Evolutionary conservation across 1,140 invertebrate species (phyloP).

Genomic region (Xylocopa sonorina): DNA sequence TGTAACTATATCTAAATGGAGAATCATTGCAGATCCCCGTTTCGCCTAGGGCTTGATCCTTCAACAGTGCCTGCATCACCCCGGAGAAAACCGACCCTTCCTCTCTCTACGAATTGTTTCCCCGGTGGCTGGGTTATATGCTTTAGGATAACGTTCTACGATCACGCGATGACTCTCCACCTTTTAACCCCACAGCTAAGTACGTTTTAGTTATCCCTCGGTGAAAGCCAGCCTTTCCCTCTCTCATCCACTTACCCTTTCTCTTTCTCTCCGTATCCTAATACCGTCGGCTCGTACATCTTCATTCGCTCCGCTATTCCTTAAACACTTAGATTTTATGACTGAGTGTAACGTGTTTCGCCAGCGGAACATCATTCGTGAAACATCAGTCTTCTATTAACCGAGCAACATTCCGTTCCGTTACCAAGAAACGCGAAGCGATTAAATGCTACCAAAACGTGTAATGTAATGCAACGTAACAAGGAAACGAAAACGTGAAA

Average conservation of each 20-base stretch:
- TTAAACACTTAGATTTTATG: conserved; percentile 67
- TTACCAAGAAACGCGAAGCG: conserved; percentile 21
- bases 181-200: conserved; percentile 72
- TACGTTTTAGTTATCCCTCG: conserved; percentile 71
- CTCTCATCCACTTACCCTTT: neutral
- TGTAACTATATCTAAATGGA: conserved; percentile 55
- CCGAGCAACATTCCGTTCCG: neutral
- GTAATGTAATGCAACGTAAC: neutral
- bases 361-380: conserved; percentile 36
- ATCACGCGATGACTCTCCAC: conserved; percentile 75
- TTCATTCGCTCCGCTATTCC: conserved; percentile 64
- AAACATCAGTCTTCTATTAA: neutral
- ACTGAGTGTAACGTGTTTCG: conserved; percentile 27
- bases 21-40: conserved; percentile 50
- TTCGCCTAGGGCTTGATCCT: conserved; percentile 49
- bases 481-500: no score
- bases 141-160: conserved; percentile 75
- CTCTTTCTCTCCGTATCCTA: conserved; percentile 30
- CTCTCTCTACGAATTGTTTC: conserved; percentile 67
- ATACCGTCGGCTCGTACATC: conserved; percentile 62
- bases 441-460: neutral
- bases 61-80: conserved; percentile 28
- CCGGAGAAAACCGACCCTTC: conserved; percentile 51
- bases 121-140: conserved; percentile 62
- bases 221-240: conserved; percentile 53